Evolutionary conservation across 2,797 vertebrate species (phyloP), one percentile per base, ranked within the genome.

Genomic region (Triplophysa bombifrons): DNA sequence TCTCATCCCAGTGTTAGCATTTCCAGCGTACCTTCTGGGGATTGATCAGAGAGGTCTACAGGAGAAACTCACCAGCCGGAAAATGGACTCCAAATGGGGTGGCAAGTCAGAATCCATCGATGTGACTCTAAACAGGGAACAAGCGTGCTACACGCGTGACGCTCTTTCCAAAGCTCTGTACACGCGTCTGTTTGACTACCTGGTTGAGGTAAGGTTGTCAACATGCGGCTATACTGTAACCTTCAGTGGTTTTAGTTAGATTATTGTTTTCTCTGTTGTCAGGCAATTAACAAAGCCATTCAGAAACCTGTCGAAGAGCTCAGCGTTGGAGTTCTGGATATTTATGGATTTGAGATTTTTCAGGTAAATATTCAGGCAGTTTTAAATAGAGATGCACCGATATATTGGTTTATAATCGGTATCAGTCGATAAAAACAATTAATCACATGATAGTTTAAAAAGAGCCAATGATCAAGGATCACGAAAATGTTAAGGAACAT

Each of bases 261-360:
- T 4, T 1, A 16, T 51, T 55, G 8, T 55, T 20, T 60, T 30
- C 7, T 17, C 13, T 69, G 9, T 68, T 34, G 12, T 55, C 5
- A 99, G 98, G 92, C 96, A 56, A 94, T 99, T 86, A 99, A 99
- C 86, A 94, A 93, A 68, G 98, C 97, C 3, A 98, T 99, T 84
- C 96, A 93, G 90, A 99, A 99, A 84, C 96, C 96, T 0, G 0
- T 95, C 0, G 94, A 99, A 81, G 98, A 98, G 76, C 97, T 95
- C 90, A 99, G 96, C 66, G 88, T 96, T 0, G 98, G 98, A 0
- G 98, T 99, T 34, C 91, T 99, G 38, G 98, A 99, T 88, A 99
- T 98, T 89, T 99, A 99, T 0, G 98, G 98, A 74, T 99, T 99
- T 4, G 98, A 99, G 92, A 99, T 99, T 90, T 99, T 99, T 85